phyloP scores from a whole-genome alignment of 2,888 invertebrate species.

The Drosophila mimetica region DNA sequence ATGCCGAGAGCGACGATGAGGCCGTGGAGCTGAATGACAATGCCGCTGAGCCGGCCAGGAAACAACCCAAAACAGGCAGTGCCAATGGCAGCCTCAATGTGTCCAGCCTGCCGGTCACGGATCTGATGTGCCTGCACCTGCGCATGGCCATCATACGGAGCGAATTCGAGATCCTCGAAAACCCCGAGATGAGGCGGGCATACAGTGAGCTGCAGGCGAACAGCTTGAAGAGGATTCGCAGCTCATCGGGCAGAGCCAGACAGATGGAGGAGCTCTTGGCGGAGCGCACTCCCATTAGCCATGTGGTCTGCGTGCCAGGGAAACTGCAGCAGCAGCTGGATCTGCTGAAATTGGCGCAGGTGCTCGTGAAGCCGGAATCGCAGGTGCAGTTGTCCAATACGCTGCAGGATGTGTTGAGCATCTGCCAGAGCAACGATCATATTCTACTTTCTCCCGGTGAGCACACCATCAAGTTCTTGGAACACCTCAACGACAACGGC shows the following conservation, averaged over 20 bases:
- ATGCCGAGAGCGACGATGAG: slow-evolving; percentile 75
- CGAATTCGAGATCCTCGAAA: slow-evolving; percentile 87
- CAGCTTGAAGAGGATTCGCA: slow-evolving; percentile 41
- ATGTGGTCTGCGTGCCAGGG: slow-evolving; percentile 85
- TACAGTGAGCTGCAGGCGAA: slow-evolving; percentile 81
- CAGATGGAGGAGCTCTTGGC: slow-evolving; percentile 9
- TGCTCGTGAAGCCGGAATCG: slow-evolving; percentile 79
- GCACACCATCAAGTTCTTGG: slow-evolving; percentile 85
- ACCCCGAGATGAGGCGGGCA: slow-evolving; percentile 86
- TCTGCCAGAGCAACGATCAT: slow-evolving; percentile 84
- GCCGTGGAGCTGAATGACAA: slow-evolving; percentile 60
- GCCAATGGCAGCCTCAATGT: slow-evolving; percentile 79
- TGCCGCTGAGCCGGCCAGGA: slow-evolving; percentile 45
- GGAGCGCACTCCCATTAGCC: slow-evolving; percentile 54
- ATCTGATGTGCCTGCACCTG: slow-evolving; percentile 86
- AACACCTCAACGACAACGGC: slow-evolving; percentile 86
- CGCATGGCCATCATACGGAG: slow-evolving; percentile 86
- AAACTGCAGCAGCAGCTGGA: slow-evolving; percentile 85
- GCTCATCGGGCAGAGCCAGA: slow-evolving; percentile 10
- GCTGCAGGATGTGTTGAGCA: slow-evolving; percentile 79
- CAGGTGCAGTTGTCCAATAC: slow-evolving; percentile 84
- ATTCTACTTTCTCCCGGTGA: slow-evolving; percentile 85
- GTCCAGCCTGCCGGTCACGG: slow-evolving; percentile 83
- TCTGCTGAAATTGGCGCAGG: slow-evolving; percentile 84
- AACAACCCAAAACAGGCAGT: slow-evolving; percentile 38